Evolutionary conservation across 1,140 invertebrate genomes (phyloP), one percentile per base, ranked within the genome.

Genomic region (Vanessa atalanta): DNA sequence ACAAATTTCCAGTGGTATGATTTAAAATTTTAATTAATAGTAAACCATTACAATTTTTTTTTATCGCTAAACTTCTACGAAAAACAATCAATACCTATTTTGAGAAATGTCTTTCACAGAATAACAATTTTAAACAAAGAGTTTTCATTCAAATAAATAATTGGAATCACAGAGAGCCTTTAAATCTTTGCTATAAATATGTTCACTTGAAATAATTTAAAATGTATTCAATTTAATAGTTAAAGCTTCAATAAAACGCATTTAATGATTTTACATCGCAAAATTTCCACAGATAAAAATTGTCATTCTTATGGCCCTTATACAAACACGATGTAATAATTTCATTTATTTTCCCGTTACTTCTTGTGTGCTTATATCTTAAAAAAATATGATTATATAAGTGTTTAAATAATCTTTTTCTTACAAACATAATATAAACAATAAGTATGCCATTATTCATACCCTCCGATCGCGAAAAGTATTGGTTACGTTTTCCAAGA

Each of bases 41-140:
- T 47, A 68, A 47, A 72, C 48, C 74, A 76, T 75, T 67, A 31
- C 69, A 67, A 71, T 47, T 75, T 57, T 57, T 16, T 65, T 71
- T 71, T 65, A 64, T 72, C 70, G 67, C 53, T 47, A 47, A 57
- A 68, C 65, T 68, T 68, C 50, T 48, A 72, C 65, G 69, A 76
- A 77, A 77, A 77, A 77, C 76, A 77, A 77, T 77, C 76, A 77
- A 77, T 77, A 77, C 65, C 57, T 73, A 77, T 77, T 73, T 77
- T 71, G 63, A 73, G 70, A 66, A 73, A 68, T 47, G 63, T 65
- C 48, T 64, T 74, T 67, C 11, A 53, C 47, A 50, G 48, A 74
- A 71, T 64, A 43, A 60, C 68, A 43, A 70, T 73, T 65, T 70
- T 65, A 37, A 65, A 76, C 65, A 72, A 76, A 72, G 65, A 47